phyloP scores from a whole-genome alignment of 2,113 vertebrate genomes.

The rabbit (Oryctolagus cuniculus) region DNA sequence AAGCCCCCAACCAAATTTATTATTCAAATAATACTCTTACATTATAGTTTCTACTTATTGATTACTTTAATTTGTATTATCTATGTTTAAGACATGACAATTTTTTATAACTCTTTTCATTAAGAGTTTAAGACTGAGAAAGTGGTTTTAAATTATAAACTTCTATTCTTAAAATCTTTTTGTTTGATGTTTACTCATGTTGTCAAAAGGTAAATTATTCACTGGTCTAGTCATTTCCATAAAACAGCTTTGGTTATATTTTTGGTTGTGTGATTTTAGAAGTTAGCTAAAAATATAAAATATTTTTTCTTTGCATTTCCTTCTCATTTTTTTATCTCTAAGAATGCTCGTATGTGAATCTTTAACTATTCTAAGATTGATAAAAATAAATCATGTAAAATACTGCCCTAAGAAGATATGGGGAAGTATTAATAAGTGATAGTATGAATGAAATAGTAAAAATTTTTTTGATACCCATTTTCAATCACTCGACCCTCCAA shows the following conservation, averaged over 20 bases:
- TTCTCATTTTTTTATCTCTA: not conserved
- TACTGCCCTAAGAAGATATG: slow-evolving; percentile 11
- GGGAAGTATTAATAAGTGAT: slow-evolving; percentile 1
- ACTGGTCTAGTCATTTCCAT: not conserved
- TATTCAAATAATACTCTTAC: not conserved
- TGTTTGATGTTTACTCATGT: not conserved
- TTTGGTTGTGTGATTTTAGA: not conserved
- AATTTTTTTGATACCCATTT: not conserved
- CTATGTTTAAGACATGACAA: not conserved
- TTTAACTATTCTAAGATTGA: not conserved
- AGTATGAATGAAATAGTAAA: not conserved
- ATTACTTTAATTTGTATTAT: not conserved
- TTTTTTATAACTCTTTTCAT: not conserved
- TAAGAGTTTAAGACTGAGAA: not conserved
- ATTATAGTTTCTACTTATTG: not conserved
- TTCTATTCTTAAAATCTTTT: not conserved
- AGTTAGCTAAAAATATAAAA: not conserved
- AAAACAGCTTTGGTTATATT: not conserved
- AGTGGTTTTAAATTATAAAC: not conserved
- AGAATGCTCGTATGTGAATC: slow-evolving; percentile 1
- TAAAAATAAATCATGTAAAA: not conserved
- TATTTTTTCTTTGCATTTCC: not conserved
- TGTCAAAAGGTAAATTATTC: not conserved
- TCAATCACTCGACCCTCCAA: not conserved
- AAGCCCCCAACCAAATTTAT: slow-evolving; percentile 4